A percentile compares a stretch with the other conserved stretches of the same genome.
Evolutionary conservation across 2,888 invertebrate species (phyloP).

Genomic region (Phengaris alcon): DNA sequence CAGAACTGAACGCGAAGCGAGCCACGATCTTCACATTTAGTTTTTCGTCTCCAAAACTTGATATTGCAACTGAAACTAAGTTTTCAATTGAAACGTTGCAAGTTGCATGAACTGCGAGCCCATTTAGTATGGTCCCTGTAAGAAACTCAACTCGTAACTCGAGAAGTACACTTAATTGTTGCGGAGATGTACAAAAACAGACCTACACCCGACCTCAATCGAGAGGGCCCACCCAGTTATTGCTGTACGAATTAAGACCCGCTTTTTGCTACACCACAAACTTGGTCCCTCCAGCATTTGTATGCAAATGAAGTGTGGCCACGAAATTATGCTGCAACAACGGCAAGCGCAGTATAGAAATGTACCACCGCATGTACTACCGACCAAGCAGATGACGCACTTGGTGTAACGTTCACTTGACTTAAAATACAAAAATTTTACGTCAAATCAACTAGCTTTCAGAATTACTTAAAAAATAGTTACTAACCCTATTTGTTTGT

Average conservation of each 20-base stretch:
- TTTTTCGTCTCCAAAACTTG: background rate
- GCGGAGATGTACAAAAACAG: conserved; percentile 13
- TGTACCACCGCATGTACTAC: too few species aligned
- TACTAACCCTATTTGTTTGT: too few species aligned
- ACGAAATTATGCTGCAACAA: conserved; percentile 33
- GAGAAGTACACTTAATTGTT: conserved; percentile 1
- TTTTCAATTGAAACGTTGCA: conserved; percentile 13
- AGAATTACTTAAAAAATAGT: too few species aligned
- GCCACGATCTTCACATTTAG: background rate
- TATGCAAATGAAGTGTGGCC: conserved; percentile 76
- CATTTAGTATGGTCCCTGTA: background rate
- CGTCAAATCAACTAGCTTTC: too few species aligned
- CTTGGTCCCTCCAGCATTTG: conserved; percentile 64
- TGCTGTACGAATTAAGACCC: conserved; percentile 68
- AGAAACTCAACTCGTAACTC: conserved; percentile 11
- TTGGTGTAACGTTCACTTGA: background rate
- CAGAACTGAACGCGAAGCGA: background rate
- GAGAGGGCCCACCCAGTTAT: conserved; percentile 55
- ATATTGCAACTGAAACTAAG: background rate
- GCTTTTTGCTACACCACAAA: conserved; percentile 74
- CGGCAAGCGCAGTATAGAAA: background rate
- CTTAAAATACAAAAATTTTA: too few species aligned
- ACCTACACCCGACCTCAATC: conserved; percentile 53
- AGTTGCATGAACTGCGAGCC: background rate
- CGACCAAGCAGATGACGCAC: background rate